phyloP scores from a whole-genome alignment of 1,140 invertebrate species.

The Caligus rogercresseyi region DNA sequence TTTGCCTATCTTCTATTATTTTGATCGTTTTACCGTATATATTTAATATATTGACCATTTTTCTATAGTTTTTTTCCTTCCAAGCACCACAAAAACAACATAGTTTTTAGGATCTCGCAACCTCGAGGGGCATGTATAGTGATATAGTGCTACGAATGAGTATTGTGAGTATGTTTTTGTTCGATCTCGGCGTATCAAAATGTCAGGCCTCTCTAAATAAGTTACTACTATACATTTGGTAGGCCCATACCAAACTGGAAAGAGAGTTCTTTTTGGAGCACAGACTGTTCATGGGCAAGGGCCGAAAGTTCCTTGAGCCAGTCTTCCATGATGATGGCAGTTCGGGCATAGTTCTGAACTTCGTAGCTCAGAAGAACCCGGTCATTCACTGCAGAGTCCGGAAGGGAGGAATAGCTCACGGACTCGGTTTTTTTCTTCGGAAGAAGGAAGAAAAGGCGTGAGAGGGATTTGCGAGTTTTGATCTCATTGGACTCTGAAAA shows the following conservation, averaged over 20 bases:
- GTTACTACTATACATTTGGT: not conserved
- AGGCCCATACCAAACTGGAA: slow-evolving; percentile 12
- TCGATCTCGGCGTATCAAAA: not conserved
- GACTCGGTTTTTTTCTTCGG: slow-evolving; percentile 12
- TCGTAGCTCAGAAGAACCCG: slow-evolving; percentile 6
- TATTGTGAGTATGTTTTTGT: no score
- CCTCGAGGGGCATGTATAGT: no score
- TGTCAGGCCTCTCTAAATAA: not conserved
- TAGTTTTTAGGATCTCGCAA: no score
- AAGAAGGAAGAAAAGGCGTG: not conserved
- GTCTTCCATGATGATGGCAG: slow-evolving; percentile 74
- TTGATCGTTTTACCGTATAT: no score
- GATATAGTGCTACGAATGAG: no score
- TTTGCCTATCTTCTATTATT: no score
- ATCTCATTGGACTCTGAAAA: not conserved
- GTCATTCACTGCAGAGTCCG: not conserved
- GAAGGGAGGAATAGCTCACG: slow-evolving; percentile 11
- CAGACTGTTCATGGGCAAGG: slow-evolving; percentile 63
- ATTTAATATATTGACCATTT: no score
- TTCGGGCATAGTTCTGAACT: slow-evolving; percentile 46
- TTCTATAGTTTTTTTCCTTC: no score
- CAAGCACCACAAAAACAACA: no score
- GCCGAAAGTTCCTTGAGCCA: slow-evolving; percentile 83
- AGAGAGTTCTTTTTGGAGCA: slow-evolving; percentile 12
- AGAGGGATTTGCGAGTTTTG: slow-evolving; percentile 7